Conservation (phyloP, 2,797 vertebrate species). For the Rhinella marina region DNA sequence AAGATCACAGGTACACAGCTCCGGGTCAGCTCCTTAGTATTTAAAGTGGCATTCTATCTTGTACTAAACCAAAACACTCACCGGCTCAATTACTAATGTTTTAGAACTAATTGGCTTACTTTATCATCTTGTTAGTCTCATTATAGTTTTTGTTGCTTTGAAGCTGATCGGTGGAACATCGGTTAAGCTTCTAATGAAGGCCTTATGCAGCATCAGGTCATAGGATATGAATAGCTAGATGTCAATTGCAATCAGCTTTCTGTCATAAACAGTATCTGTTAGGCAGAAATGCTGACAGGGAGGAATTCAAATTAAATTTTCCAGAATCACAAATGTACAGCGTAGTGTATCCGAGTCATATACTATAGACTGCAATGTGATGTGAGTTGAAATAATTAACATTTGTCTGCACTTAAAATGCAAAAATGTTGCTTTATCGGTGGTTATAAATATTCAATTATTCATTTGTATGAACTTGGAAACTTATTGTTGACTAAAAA, state of each 20-base stretch:
- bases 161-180: slow-evolving; percentile 22
- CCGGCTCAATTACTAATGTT: neutral
- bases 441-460: slow-evolving; percentile 2
- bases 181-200: slow-evolving; percentile 24
- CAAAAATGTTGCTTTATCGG: neutral
- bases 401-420: neutral
- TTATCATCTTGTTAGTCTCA: slow-evolving; percentile 19
- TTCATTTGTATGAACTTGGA: neutral
- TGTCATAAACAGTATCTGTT: slow-evolving; percentile 41
- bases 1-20: neutral
- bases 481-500: neutral
- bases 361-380: neutral
- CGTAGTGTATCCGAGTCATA: neutral
- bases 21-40: neutral
- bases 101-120: slow-evolving; percentile 8
- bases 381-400: neutral
- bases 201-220: slow-evolving; percentile 1
- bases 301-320: neutral
- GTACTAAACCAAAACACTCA: neutral
- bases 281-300: slow-evolving; percentile 37
- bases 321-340: neutral
- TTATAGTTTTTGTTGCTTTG: slow-evolving; percentile 30
- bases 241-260: slow-evolving; percentile 10
- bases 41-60: neutral
- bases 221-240: slow-evolving; percentile 29